A percentile compares a stretch with the other conserved stretches of the same genome.
phyloP scores from a whole-genome alignment of 1,140 invertebrate genomes.

The Caenorhabditis brenneri region DNA sequence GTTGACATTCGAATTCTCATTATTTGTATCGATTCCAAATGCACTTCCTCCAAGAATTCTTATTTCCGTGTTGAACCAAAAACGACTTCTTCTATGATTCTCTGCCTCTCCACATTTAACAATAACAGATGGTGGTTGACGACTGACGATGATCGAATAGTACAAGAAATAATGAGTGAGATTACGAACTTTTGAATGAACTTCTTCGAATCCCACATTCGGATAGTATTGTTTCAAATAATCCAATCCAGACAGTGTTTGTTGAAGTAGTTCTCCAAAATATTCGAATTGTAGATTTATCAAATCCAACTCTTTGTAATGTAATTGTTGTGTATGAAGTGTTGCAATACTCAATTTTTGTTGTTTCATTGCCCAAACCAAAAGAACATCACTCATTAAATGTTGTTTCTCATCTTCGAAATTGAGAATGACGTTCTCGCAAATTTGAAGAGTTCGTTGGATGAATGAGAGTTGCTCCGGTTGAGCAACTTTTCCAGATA shows the following conservation, averaged over 20 bases:
- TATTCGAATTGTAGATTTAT: constrained; percentile 71
- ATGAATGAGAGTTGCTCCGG: constrained; percentile 62
- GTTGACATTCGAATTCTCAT: constrained; percentile 63
- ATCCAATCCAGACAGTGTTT: constrained; percentile 65
- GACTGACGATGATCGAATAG: constrained; percentile 69
- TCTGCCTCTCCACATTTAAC: constrained; percentile 71
- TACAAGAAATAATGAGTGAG: constrained; percentile 69
- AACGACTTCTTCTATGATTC: constrained; percentile 68
- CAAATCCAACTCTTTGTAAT: constrained; percentile 62
- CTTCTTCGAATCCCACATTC: constrained; percentile 66
- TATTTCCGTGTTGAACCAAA: constrained; percentile 71
- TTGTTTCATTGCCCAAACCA: constrained; percentile 67
- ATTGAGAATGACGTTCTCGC: constrained; percentile 12
- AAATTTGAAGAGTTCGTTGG: constrained; percentile 44
- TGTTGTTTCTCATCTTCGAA: constrained; percentile 71
- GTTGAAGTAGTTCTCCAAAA: constrained; percentile 69
- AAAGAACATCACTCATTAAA: constrained; percentile 64
- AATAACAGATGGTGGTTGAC: constrained; percentile 66
- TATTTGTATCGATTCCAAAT: constrained; percentile 62
- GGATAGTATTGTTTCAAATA: constrained; percentile 64
- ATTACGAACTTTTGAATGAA: constrained; percentile 59
- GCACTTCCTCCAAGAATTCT: constrained; percentile 67
- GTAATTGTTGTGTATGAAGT: constrained; percentile 67
- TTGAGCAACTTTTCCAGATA: constrained; percentile 58
- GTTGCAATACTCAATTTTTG: constrained; percentile 69